A percentile compares a stretch with the other conserved stretches of the same genome.
phyloP scores from a whole-genome alignment of 1,140 invertebrate species.

The Tyrophagus putrescentiae region DNA sequence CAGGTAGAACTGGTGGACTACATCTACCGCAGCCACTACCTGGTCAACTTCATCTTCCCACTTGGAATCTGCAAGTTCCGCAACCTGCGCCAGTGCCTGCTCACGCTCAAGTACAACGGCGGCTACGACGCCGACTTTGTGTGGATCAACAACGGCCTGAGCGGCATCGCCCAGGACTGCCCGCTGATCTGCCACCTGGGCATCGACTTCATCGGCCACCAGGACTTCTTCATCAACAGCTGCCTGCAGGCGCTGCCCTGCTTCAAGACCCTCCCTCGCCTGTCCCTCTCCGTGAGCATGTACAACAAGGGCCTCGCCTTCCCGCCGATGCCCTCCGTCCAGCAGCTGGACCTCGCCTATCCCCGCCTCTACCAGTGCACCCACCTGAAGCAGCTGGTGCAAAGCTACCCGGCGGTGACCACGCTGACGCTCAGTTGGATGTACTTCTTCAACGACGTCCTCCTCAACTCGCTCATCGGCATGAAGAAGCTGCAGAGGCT shows the following conservation, averaged over 20 bases:
- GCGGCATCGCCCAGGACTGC: slow-evolving; percentile 16
- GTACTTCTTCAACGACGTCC: slow-evolving; percentile 16
- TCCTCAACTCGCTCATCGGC: slow-evolving; percentile 6
- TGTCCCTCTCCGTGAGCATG: slow-evolving; percentile 9
- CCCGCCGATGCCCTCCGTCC: neutral
- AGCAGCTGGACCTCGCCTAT: slow-evolving; percentile 12
- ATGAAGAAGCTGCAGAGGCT: slow-evolving; percentile 8
- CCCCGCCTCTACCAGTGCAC: slow-evolving; percentile 15
- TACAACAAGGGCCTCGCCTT: slow-evolving; percentile 18
- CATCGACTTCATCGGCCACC: slow-evolving; percentile 18
- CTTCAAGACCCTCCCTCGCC: slow-evolving; percentile 15
- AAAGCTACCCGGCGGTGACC: neutral
- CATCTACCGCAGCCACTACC: slow-evolving; percentile 13
- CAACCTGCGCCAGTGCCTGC: slow-evolving; percentile 15
- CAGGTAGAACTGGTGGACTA: slow-evolving; percentile 18
- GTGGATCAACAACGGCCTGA: slow-evolving; percentile 15
- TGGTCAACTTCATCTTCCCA: slow-evolving; percentile 19
- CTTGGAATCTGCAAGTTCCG: slow-evolving; percentile 18
- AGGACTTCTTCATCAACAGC: slow-evolving; percentile 20
- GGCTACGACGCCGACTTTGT: slow-evolving; percentile 17
- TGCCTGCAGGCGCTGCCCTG: neutral
- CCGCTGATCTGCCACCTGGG: slow-evolving; percentile 13
- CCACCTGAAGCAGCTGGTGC: neutral
- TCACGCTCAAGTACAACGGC: slow-evolving; percentile 16
- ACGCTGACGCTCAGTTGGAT: neutral